Percentiles rank a stretch among this genome's conserved stretches.
Evolutionary conservation across 2,888 invertebrate genomes (phyloP).

Genomic region (Archips crataeganus): DNA sequence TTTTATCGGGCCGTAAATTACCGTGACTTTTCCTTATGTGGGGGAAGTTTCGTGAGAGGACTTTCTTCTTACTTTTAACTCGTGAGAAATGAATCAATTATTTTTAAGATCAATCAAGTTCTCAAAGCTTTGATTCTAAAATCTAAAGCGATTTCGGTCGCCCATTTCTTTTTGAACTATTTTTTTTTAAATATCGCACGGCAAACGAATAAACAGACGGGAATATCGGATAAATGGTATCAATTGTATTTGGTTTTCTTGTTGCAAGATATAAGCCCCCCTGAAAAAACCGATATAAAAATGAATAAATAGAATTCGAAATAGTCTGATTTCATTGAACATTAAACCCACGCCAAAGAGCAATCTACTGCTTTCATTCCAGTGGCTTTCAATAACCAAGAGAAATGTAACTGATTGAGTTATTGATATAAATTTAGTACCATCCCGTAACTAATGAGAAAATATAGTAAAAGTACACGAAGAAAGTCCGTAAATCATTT

Average conservation of each 20-base stretch:
- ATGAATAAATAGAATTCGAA: too few relatives aligned
- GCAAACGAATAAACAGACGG: too few relatives aligned
- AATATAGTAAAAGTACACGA: conserved; percentile 42
- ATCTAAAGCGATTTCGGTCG: not conserved
- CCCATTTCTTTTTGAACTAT: not conserved
- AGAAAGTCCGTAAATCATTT: conserved; percentile 44
- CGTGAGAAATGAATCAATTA: conserved; percentile 9
- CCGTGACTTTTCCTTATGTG: conserved; percentile 11
- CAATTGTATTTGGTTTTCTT: too few relatives aligned
- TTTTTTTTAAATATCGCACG: too few relatives aligned
- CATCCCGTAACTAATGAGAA: conserved; percentile 28
- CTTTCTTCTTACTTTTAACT: not conserved
- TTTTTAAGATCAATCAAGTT: conserved; percentile 15
- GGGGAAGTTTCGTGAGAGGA: conserved; percentile 10
- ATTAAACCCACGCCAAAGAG: too few relatives aligned
- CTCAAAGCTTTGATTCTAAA: not conserved
- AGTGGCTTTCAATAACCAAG: not conserved
- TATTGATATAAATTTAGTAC: conserved; percentile 9
- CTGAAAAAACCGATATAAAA: too few relatives aligned
- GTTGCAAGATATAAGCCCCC: too few relatives aligned
- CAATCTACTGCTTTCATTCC: too few relatives aligned
- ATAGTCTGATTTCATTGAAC: too few relatives aligned
- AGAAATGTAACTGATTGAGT: not conserved
- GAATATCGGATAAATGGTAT: too few relatives aligned
- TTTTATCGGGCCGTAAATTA: conserved; percentile 29